phyloP scores from a whole-genome alignment of 2,113 vertebrate species.

The Mesoclemmys tuberculata region DNA sequence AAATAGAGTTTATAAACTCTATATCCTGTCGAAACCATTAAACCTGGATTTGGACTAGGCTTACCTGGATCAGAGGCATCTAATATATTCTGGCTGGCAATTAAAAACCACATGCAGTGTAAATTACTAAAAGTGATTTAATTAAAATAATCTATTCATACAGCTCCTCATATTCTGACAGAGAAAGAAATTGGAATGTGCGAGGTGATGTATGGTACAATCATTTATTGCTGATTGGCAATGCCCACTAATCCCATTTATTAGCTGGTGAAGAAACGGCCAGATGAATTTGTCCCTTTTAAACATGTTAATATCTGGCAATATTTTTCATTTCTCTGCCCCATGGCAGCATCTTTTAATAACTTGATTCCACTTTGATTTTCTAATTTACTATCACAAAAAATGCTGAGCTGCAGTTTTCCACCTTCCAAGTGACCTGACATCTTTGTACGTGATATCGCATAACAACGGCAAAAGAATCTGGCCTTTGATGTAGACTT shows the following conservation, averaged over 20 bases:
- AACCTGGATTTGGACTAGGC: not conserved
- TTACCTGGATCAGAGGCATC: not conserved
- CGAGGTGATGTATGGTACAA: rapidly evolving
- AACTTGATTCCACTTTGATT: constrained; percentile 51
- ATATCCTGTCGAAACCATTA: not conserved
- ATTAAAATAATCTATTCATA: not conserved
- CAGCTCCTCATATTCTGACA: not conserved
- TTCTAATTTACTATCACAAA: constrained; percentile 52
- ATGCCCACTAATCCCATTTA: not conserved
- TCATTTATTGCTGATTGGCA: not conserved
- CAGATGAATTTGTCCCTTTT: constrained; percentile 28
- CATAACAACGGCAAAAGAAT: constrained; percentile 50
- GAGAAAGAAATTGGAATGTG: not conserved
- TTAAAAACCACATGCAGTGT: not conserved
- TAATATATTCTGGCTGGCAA: not conserved
- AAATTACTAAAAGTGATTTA: not conserved
- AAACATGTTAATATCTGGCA: constrained; percentile 14
- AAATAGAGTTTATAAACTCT: not conserved
- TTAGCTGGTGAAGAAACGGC: not conserved
- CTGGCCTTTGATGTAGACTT: constrained; percentile 50
- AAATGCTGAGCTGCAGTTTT: constrained; percentile 50
- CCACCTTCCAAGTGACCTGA: constrained; percentile 45
- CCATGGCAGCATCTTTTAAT: constrained; percentile 5
- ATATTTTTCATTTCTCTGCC: not conserved
- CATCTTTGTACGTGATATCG: constrained; percentile 39